A percentile compares a stretch with the other conserved stretches of the same genome.
phyloP scores from a whole-genome alignment of 2,113 vertebrate species.

The Chaetorhynchus papuensis region DNA sequence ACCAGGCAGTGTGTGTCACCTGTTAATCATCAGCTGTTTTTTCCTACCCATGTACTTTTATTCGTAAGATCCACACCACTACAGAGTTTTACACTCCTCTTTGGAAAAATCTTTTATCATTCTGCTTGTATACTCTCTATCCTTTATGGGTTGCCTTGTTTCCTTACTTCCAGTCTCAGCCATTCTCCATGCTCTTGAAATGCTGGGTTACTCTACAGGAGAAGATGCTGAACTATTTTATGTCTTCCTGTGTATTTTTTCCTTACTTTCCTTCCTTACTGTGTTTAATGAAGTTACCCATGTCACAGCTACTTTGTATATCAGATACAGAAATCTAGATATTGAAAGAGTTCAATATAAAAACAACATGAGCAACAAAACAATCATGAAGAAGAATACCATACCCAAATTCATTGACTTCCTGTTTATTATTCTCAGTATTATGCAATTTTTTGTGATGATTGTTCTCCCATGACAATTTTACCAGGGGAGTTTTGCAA shows the following conservation, averaged over 20 bases:
- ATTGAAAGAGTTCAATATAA: not conserved
- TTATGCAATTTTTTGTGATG: not conserved
- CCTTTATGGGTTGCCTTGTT: not conserved
- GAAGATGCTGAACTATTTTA: not conserved
- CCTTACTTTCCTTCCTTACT: not conserved
- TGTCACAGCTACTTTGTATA: not conserved
- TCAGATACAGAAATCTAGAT: not conserved
- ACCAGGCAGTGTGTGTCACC: not conserved
- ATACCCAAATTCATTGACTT: not conserved
- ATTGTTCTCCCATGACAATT: not conserved
- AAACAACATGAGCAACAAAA: not conserved
- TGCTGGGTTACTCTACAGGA: not conserved
- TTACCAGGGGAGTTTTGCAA: not conserved
- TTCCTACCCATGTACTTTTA: not conserved
- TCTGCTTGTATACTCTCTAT: not conserved
- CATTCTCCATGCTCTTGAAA: not conserved
- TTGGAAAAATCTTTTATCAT: not conserved
- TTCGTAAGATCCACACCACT: not conserved
- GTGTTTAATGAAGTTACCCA: not conserved
- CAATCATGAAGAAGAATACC: not conserved
- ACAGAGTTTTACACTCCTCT: not conserved
- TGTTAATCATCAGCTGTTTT: not conserved
- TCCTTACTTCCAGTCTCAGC: not conserved
- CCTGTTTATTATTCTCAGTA: not conserved
- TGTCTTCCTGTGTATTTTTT: not conserved